Base-by-base conservation (phyloP, 2,888 invertebrate species). In the Dryobota labecula region DNA sequence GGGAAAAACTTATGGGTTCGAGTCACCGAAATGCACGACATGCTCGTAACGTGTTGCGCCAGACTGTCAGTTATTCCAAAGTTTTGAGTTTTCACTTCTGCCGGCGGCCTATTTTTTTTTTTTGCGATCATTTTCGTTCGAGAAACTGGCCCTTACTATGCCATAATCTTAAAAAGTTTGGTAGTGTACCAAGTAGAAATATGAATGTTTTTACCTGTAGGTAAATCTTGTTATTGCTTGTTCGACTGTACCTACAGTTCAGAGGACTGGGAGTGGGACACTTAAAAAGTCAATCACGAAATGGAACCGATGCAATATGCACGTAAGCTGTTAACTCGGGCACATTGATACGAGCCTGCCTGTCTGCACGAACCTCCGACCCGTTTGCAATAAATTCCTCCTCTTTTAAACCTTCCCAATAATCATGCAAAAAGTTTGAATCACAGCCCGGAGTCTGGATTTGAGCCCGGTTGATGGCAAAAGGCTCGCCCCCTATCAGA, bases 291-390 rank as follows among this genome's bases (percentile, higher is more conserved):
- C 87, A 91, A 91, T 91, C 90, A 88, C 78, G 84, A 80, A 87
- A 90, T 88, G 88, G 89, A 86, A 60, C 70, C 86, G 81, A 86
- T 89, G 89, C 90, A 90, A 87, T 90, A 89, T 90, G 89, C 90
- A 92, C 86, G 87, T 88, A 87, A 82, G 83, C 88, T 86, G 88
- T 91, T 90, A 91, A 88, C 86, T 86, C 76, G 73, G 63, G 75
- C 71, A 65, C 70, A 75, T 61, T 75, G 78, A 78, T 76, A 73
- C 54, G 58, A 56, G 68, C 24, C 64, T 62, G 71, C 64, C 53
- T 27, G 27, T 53, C 30, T 60, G 38, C 54, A 61, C 57, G 66
- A 41, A 43, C 47, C 66, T 30, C 66, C 58, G 54, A 27, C 41
- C 70, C n/a, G 63, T 70, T 75, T 63, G 45, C 70, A 78, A 74